Evolutionary conservation across 1,140 invertebrate species (phyloP), one percentile per base, ranked within the genome.

Genomic region (Pseudomyrmex cubaensis): DNA sequence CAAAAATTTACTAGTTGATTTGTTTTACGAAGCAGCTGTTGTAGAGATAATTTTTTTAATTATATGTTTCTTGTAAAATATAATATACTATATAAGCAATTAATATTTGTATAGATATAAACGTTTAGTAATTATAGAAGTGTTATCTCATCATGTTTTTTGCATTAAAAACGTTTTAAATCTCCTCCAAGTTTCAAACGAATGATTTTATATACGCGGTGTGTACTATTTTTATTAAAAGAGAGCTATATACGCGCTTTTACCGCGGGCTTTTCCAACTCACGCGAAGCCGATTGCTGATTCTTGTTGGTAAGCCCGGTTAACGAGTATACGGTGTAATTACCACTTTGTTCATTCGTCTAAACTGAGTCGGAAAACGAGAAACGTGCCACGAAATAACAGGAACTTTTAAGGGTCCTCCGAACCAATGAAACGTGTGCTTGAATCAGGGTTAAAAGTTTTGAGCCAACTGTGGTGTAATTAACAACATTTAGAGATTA

Each of bases 401-500:
- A 15, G 64, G 2, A 75, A 85, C 72, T 83, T 76, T 76, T 83
- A 86, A 72, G 72, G 61, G 44, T 50, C 50, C 22, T 61, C 52
- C 56, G 72, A 83, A 52, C 25, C 35, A 46, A 74, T 74, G 48
- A 46, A 85, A 44, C 77, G 61, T 22, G 25, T 44, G 84, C 5
- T 75, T 82, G 67, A 82, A 87, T 77, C 70, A 70, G 63, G 50
- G 59, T 88, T 82, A 76, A 86, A 89, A 86, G 84, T 86, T 89
- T 70, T 25, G 74, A 35, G 56, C 20, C 13, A 13, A 20, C 22
- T 59, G 57, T 57, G 74, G 61, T 56, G 72, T 88, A 90, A 90
- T 90, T 90, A 78, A 83, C 63, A 64, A 64, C 82, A 85, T 88
- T 90, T 88, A 88, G 82, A 77, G 54, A 86, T 78, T 54, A 57